Evolutionary conservation across 2,797 vertebrate genomes (phyloP).

Genomic region (Gastrophryne carolinensis): DNA sequence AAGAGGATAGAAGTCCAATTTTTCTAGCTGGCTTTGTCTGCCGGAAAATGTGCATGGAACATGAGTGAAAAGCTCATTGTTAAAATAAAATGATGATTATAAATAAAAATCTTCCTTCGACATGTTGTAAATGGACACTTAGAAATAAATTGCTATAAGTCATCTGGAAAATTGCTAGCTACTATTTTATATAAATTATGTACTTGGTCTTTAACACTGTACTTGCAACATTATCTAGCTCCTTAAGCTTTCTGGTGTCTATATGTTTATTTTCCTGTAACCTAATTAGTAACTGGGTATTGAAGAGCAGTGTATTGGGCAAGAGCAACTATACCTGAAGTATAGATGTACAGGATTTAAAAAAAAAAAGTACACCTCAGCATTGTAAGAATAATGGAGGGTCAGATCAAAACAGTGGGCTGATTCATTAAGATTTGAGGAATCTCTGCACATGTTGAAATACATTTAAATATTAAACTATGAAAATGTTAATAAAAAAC

Average conservation of each 20-base stretch:
- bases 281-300: slow-evolving; percentile 52
- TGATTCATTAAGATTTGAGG: too few relatives aligned
- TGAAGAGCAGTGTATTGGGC: neutral
- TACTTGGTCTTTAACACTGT: slow-evolving; percentile 66
- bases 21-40: slow-evolving; percentile 75
- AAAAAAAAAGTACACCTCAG: too few relatives aligned
- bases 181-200: slow-evolving; percentile 73
- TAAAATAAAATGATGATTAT: slow-evolving; percentile 78
- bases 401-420: too few relatives aligned
- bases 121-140: slow-evolving; percentile 78
- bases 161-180: slow-evolving; percentile 73
- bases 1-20: slow-evolving; percentile 61
- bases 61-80: slow-evolving; percentile 78
- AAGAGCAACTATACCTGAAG: neutral
- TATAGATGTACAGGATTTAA: neutral
- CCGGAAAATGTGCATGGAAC: slow-evolving; percentile 55
- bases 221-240: slow-evolving; percentile 67
- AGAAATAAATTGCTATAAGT: slow-evolving; percentile 75
- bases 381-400: too few relatives aligned
- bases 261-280: slow-evolving; percentile 57
- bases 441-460: too few relatives aligned
- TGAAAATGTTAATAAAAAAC: too few relatives aligned
- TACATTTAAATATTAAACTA: too few relatives aligned
- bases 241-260: slow-evolving; percentile 58
- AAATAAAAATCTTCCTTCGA: slow-evolving; percentile 77